A percentile compares a stretch with the other conserved stretches of the same genome.
These are phyloP conservation scores for Trididemnum clinides DNA, from an alignment of 23 tunicate species.

Conservation along the genomic window DNA sequence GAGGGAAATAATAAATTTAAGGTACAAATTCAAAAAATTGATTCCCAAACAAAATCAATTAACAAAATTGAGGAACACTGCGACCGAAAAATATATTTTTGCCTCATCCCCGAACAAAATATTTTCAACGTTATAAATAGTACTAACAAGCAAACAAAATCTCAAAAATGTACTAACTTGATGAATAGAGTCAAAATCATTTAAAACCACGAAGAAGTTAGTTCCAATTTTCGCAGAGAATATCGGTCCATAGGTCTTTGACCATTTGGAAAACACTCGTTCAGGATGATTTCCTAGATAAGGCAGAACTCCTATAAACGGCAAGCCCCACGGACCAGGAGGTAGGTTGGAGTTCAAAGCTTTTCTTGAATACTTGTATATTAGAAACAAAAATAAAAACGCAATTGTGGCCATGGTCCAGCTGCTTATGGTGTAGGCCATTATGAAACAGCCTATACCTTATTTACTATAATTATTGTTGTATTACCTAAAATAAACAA, in stretches of 20 bases:
- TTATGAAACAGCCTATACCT: too few species aligned
- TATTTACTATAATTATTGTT: too few species aligned
- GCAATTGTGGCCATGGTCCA: not conserved
- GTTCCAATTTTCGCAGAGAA: not conserved
- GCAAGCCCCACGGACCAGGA: slow-evolving; percentile 20
- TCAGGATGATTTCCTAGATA: slow-evolving; percentile 9
- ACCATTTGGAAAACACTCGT: slow-evolving; percentile 7
- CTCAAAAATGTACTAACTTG: not conserved
- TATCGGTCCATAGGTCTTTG: slow-evolving; percentile 8
- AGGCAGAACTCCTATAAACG: not conserved
- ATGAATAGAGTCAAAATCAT: not conserved
- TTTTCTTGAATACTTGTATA: not conserved
- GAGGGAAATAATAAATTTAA: too few species aligned
- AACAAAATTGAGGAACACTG: too few species aligned
- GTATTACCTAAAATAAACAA: too few species aligned
- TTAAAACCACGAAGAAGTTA: not conserved
- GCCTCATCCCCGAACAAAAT: too few species aligned
- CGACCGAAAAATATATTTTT: too few species aligned
- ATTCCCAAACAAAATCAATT: too few species aligned
- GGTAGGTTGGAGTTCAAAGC: not conserved
- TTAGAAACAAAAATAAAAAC: not conserved
- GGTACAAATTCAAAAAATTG: too few species aligned
- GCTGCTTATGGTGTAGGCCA: too few species aligned
- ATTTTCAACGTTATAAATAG: too few species aligned
- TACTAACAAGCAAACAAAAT: not conserved